A percentile compares a stretch with the other conserved stretches of the same genome.
These are phyloP conservation scores for Athalia circularis DNA, from an alignment of 2,888 invertebrate species.

Conservation along the genomic window DNA sequence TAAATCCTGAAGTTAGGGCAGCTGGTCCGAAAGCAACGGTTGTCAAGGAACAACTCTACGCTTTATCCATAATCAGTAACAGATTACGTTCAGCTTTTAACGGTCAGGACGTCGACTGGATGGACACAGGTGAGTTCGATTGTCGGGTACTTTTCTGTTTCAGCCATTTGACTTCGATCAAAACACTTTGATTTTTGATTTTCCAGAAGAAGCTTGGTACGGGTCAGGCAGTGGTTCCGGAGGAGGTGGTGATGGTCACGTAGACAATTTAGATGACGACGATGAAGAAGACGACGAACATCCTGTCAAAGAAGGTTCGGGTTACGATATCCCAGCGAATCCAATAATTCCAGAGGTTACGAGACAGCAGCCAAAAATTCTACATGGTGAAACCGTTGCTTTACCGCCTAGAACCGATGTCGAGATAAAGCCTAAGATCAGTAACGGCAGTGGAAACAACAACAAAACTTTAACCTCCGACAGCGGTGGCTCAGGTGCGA, in stretches of 20 bases:
- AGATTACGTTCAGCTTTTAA: conserved; percentile 92
- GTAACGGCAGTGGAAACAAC: conserved; percentile 65
- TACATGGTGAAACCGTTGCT: neutral
- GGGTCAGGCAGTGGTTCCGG: conserved; percentile 87
- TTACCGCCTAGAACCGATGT: conserved; percentile 2
- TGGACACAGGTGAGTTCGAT: conserved; percentile 76
- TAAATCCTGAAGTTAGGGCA: conserved; percentile 83
- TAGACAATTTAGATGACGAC: conserved; percentile 68
- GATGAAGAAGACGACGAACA: conserved; percentile 68
- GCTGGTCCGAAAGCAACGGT: conserved; percentile 72
- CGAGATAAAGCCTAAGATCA: conserved; percentile 47
- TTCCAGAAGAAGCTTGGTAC: conserved; percentile 77
- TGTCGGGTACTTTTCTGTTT: neutral
- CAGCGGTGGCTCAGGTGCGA: conserved; percentile 60
- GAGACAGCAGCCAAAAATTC: conserved; percentile 52
- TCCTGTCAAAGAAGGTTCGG: conserved; percentile 71
- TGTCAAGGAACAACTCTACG: conserved; percentile 84
- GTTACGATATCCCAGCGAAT: conserved; percentile 63
- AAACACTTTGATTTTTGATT: neutral
- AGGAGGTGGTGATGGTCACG: conserved; percentile 77
- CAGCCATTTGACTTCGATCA: no score
- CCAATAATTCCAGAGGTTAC: conserved; percentile 62
- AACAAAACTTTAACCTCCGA: conserved; percentile 68
- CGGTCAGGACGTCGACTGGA: conserved; percentile 94
- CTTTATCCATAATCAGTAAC: conserved; percentile 85